Percentiles rank a stretch among this genome's conserved stretches.
Evolutionary conservation across 1,140 invertebrate genomes (phyloP).

Genomic region (Magallana ariakensis): DNA sequence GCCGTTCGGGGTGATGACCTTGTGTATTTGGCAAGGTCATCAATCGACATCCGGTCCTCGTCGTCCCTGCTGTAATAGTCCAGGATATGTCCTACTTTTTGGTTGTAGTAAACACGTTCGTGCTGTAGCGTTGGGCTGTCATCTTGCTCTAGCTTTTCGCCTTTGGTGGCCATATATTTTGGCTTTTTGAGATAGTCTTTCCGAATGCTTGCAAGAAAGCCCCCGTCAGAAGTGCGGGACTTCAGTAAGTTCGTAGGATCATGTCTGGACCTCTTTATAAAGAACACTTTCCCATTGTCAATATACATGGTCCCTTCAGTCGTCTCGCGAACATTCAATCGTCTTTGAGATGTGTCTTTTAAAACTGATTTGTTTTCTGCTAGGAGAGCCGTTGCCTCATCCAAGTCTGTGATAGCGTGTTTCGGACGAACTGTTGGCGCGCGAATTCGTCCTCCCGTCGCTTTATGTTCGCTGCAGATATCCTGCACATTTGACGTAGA

Average conservation of each 20-base stretch:
- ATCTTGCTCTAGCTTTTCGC: conserved; percentile 30
- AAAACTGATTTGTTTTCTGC: not conserved
- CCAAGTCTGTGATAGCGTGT: not conserved
- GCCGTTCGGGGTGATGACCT: conserved; percentile 35
- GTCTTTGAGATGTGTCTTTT: conserved; percentile 51
- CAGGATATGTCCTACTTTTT: conserved; percentile 66
- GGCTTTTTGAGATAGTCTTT: conserved; percentile 67
- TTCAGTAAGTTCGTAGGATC: conserved; percentile 61
- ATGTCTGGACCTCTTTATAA: conserved; percentile 62
- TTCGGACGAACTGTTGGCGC: not conserved
- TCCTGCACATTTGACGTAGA: not conserved
- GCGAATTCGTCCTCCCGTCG: not conserved
- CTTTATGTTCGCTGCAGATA: conserved; percentile 34
- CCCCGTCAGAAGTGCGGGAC: conserved; percentile 55
- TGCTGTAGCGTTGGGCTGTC: conserved; percentile 50
- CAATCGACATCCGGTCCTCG: conserved; percentile 47
- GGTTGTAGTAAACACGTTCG: conserved; percentile 65
- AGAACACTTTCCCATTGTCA: conserved; percentile 67
- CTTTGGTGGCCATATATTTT: conserved; percentile 48
- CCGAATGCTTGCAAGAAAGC: conserved; percentile 66
- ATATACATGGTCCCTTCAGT: conserved; percentile 64
- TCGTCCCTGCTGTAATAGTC: conserved; percentile 65
- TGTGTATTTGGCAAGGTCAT: conserved; percentile 49
- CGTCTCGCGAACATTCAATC: conserved; percentile 61
- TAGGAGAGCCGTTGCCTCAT: not conserved